Base-by-base conservation (phyloP, 2,888 invertebrate genomes). In the Deilephila porcellus region DNA sequence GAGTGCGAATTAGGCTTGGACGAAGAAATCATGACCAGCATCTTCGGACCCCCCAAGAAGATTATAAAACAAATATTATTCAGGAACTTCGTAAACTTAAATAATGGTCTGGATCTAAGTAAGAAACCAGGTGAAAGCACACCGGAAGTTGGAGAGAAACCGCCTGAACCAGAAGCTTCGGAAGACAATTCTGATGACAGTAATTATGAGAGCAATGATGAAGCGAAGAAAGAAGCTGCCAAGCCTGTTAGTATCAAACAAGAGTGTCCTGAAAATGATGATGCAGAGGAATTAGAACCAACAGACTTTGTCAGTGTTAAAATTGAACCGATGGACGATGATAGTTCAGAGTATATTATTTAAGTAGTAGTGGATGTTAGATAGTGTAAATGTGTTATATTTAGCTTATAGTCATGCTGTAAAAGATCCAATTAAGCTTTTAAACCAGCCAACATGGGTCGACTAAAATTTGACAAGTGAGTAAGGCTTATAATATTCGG, bases 291-390 rank as follows among this genome's bases (percentile, higher is more conserved):
- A 34, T 75, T 93, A 74, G 92, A 93, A 76, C 93, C 94, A 0
- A 93, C 94, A 0, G 93, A 93, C 75, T 94, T 94, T 84, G 94
- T 94, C 0, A 91, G 90, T 73, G 90, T 94, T 29, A 94, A 94
- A 78, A 92, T 94, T 81, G 94, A 94, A 76, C 90, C 88, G 3
- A 73, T 90, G 37, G 92, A 92, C 29, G 86, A 73, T 56, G 72
- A 73, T 4, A 34, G 67, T 19, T 64, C 64, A 37, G 72, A 67
- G 34, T 71, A 71, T 56, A 71, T 71, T 32, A 60, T 71, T 37
- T 71, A 29, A 17, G 14, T 17, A 4, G 29, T 14, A 60, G 11
- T 11, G 25, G 17, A 32, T 17, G 8, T 60, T 25, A 17, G 17
- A 29, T 56, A 56, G n/a, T n/a, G 56, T n/a, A 62, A 62, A 62